Evolutionary conservation across 2,888 invertebrate genomes (phyloP), one percentile per base, ranked within the genome.

Genomic region (Ypsolopha sequella): DNA sequence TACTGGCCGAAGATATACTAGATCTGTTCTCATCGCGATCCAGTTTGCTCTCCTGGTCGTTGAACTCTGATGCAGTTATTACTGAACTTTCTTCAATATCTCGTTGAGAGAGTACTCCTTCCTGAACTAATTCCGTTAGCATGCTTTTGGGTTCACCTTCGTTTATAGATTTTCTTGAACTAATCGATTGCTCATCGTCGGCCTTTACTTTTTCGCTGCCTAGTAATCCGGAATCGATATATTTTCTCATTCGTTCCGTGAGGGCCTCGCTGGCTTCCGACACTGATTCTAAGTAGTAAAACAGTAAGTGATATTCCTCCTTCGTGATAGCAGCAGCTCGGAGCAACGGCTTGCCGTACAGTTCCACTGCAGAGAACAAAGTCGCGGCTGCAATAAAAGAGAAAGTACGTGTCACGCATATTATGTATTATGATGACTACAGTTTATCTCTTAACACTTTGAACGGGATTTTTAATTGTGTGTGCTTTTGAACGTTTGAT

Each of bases 341-440:
- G 36, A 86, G 65, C 52, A 91, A 75, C 1, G 91, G 90, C 60
- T 89, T 88, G 14, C 90, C 91, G 66, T 90, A 91, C 52, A 91
- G 73, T 67, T 91, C 91, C 60, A 88, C 86, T 48, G 90, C 90
- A 56, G 90, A 90, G 68, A 87, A 88, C 54, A 91, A 69, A 55
- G 88, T 87, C 55, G 86, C 74, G 60, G 86, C 87, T 87, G 86
- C 56, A 85, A 86, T 59, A 67, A 72, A 69, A 67, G 62, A 69
- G 62, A 68, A 67, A 65, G 62, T 61, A 53, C 46, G 47, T 50
- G 53, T 55, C 51, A 58, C 53, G 51, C 39, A 24, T 24, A 10
- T 45, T 45, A 45, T 45, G 35, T 45, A 45, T 45, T 45, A 45
- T 33, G 43, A 45, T 33, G 43, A 53, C 53, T 54, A 53, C 38